Evolutionary conservation across 1,140 invertebrate species (phyloP), one percentile per base, ranked within the genome.

Genomic region (Chymomyza costata): DNA sequence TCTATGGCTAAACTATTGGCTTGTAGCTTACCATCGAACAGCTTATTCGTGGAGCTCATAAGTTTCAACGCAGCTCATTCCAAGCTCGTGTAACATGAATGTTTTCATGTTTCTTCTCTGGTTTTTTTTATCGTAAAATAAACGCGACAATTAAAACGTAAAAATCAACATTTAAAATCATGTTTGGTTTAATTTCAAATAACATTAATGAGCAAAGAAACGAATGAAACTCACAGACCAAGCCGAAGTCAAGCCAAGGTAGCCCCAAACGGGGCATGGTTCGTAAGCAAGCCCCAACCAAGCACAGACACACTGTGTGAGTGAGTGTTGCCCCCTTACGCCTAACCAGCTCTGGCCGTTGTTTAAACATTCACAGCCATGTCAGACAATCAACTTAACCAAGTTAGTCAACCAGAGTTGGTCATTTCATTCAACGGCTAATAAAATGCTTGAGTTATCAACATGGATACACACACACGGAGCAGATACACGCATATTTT

Each of bases 151-250:
- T 78, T 80, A 78, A 78, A 78, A 73, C 73, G 73, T 80, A 67
- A 66, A 78, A 80, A 78, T 80, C 73, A 73, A 78, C 73, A 78
- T 78, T 80, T 80, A 78, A 78, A 80, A 78, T 65, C 73, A 73
- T 78, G 73, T 78, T 78, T 46, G 73, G 73, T 73, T 78, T 78
- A 78, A 80, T 78, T 78, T 80, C 52, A 63, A 73, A 57, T 60
- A 67, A 58, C 60, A 80, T 73, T 64, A 74, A 73, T 67, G 69
- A 46, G 39, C 43, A 28, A 32, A 55, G 39, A 13, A 28, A 28
- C 18, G 56, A 47, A 15, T 50, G 11, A 21, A 17, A 47, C 25
- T 51, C 38, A 39, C 60, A 43, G 62, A 66, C 52, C 46, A 59
- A 78, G 64, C 67, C 73, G 58, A n/a, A n/a, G 54, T 58, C 61